Evolutionary conservation across 2,888 invertebrate genomes (phyloP).

Genomic region (Noctua comes): DNA sequence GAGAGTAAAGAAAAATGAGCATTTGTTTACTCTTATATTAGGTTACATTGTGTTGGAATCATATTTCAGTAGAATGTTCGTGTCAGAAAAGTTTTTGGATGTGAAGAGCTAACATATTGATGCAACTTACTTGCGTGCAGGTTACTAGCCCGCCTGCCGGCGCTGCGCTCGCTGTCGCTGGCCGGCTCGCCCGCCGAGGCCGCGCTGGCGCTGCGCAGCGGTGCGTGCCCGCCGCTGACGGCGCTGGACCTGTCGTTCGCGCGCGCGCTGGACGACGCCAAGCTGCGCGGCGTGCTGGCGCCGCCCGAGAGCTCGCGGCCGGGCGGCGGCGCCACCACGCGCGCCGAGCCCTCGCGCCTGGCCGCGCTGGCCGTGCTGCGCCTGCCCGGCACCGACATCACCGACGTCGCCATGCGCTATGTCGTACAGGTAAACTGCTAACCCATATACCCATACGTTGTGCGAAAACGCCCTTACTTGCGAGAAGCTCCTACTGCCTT

Average conservation of each 20-base stretch:
- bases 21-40: neutral
- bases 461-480: neutral
- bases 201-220: constrained; percentile 94
- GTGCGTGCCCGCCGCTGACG: constrained; percentile 94
- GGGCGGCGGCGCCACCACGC: constrained; percentile 83
- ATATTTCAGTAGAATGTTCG: neutral
- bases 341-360: constrained; percentile 89
- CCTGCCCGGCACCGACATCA: constrained; percentile 96
- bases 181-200: constrained; percentile 94
- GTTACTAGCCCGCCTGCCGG: constrained; percentile 95
- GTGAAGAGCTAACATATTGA: neutral
- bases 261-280: constrained; percentile 95
- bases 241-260: constrained; percentile 96
- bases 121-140: constrained; percentile 65
- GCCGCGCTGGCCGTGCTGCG: constrained; percentile 94
- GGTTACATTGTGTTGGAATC: neutral
- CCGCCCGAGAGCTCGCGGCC: constrained; percentile 96
- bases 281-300: constrained; percentile 95
- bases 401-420: constrained; percentile 94
- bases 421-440: constrained; percentile 81
- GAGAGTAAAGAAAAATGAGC: neutral
- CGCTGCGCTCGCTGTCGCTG: constrained; percentile 94
- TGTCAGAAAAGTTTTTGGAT: neutral
- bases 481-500: neutral
- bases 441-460: neutral